Evolutionary conservation across 2,113 vertebrate species (phyloP), one percentile per base, ranked within the genome.

Genomic region (Loxodonta africana): DNA sequence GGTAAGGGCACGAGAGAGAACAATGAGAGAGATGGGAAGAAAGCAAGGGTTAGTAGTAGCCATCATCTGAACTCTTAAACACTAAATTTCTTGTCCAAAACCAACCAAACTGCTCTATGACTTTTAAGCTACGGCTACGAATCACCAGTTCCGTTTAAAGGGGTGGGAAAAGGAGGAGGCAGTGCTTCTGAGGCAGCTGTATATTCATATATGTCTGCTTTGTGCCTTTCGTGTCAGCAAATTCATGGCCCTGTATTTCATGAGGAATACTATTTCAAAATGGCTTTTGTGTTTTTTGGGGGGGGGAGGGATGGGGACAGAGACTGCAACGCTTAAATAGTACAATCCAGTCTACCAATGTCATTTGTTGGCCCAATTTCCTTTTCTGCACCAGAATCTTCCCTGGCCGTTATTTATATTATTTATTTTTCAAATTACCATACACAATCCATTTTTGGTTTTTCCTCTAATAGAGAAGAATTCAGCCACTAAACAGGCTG

Each of bases 31-130:
- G 98, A 92, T 28, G 96, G 98, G 97, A 98, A 98, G 97, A 84
- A 98, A 98, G 98, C 87, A 87, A 97, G 51, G 97, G 97, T 98
- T 98, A 98, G 98, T 98, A 95, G 95, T 88, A 95, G 95, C 86
- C 83, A 48, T n/a, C 51, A 12, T 63, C 30, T 0, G 0, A 80
- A 77, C 15, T 67, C 82, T 87, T 23, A 62, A 71, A 67, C 28
- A 21, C 77, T 41, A 2, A 14, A 37, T 69, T 77, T 89, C 91
- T 89, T 82, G 89, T 78, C 76, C 23, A 26, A 20, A 23, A 83
- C 51, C 90, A 74, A 89, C 46, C 62, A 62, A 5, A 30, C 62
- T 57, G 83, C 46, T 69, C 89, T 77, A 6, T 1, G 44, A 94
- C 77, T 44, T 71, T 8, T 57, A 26, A 69, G 48, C 76, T 62